Evolutionary conservation across 2,888 invertebrate species (phyloP), one percentile per base, ranked within the genome.

Genomic region (Cephus runcator): DNA sequence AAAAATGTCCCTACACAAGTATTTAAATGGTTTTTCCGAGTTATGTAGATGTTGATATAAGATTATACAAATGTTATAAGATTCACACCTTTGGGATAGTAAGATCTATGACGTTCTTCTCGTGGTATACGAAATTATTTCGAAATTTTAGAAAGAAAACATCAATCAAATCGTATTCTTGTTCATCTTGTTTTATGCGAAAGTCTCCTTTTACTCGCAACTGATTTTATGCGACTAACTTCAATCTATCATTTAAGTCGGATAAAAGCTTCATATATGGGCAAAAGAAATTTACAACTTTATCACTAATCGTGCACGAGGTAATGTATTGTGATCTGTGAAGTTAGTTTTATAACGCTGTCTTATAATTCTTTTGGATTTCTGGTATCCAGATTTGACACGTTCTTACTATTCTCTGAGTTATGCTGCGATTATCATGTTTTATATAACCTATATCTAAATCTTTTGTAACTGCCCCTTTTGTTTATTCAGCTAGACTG

Each of bases 231-330:
- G 78, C 77, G 73, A 83, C 80, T 77, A 85, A 86, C 84, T 87
- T 89, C 85, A 84, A 82, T 83, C 75, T 76, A 79, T 77, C 83
- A 81, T 88, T 88, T 84, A 83, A 88, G 85, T 88, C 87, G 82
- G 82, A 83, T 83, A 83, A 87, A 88, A 87, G 84, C 85, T 86
- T 87, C 89, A 87, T 89, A 88, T 88, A 88, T 88, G 88, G 88
- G 84, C 87, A 89, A 86, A 84, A 82, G 81, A 81, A 83, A 79
- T 79, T 84, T 81, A 77, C 78, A 81, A 76, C 76, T 76, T 81
- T 81, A 77, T 76, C 79, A 31, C 35, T 79, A 79, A 31, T 75
- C 77, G 69, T 79, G 76, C 56, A 56, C 76, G 76, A 80, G 82
- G 83, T 83, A 75, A 79, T 76, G 69, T 23, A 73, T 76, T 69